Base-by-base conservation (phyloP, 2,797 vertebrate genomes). In the Pogoniulus pusillus region DNA sequence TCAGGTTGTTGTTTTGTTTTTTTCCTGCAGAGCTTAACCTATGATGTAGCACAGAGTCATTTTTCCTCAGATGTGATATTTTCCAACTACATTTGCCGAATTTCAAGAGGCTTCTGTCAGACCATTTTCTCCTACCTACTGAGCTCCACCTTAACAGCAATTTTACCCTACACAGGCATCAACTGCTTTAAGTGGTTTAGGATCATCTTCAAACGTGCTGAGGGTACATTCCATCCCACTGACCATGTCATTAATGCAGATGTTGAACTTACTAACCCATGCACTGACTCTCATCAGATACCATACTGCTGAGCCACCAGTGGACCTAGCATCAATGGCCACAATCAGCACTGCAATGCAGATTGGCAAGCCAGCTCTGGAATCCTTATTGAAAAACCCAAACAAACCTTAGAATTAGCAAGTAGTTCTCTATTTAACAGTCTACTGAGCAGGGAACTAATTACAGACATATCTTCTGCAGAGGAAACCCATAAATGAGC, bases 281-380 rank as follows among this genome's bases (percentile, higher is more conserved):
- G 14, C 1, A 0, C 0, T 15, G 59, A 72, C 34, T 37, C n/a
- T 35, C 49, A 15, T 1, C 1, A n/a, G 32, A 55, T 27, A 47
- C 17, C 15, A 29, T 2, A 35, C 7, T 32, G 60, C 23, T 16
- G 3, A 8, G 64, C 18, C 68, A 45, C 23, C 65, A 57, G 12
- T 0, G 11, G 39, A 13, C 53, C 43, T 13, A 2, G 30, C 23
- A 62, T 5, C 2, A 0, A 18, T 59, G 82, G 54, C 29, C 6
- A 59, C 6, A 62, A 51, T 12, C 26, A 58, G 8, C 53, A 53
- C 22, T 18, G 12, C 35, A 29, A 14, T 53, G 22, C 24, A 1
- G 3, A 35, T 17, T 22, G 17, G 20, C 39, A 79, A 32, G 9
- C 7, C 30, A 55, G 18, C 30, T 55, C 62, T 16, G n/a, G 15